These are phyloP conservation scores for Leptinotarsa undecemlineata DNA, from an alignment of 1,140 invertebrate species.

Conservation along the genomic window DNA sequence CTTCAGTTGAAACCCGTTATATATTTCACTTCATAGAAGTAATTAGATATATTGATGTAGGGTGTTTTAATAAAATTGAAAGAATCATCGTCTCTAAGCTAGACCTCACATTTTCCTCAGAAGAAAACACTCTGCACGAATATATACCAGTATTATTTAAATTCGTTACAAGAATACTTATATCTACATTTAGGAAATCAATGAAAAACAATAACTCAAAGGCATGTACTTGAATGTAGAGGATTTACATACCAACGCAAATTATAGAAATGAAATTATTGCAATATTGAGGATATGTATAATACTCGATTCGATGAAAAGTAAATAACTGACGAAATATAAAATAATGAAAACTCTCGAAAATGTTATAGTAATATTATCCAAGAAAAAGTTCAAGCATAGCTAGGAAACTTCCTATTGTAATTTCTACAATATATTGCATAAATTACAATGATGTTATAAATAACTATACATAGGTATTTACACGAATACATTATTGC, in stretches of 20 bases:
- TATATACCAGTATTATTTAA: constrained; percentile 38
- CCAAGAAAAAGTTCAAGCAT: constrained; percentile 34
- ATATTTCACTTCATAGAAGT: constrained; percentile 47
- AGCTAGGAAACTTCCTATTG: constrained; percentile 37
- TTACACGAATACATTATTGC: constrained; percentile 46
- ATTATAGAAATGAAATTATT: constrained; percentile 30
- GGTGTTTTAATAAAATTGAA: constrained; percentile 6
- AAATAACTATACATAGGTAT: constrained; percentile 56
- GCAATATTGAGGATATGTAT: constrained; percentile 39
- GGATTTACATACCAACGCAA: constrained; percentile 17
- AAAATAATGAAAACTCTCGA: background rate
- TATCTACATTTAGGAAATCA: constrained; percentile 27
- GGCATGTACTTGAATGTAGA: constrained; percentile 19
- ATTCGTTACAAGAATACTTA: constrained; percentile 51
- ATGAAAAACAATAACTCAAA: background rate
- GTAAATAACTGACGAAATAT: background rate
- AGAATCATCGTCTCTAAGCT: background rate
- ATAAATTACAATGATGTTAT: constrained; percentile 43
- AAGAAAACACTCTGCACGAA: constrained; percentile 13
- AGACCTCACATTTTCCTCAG: background rate
- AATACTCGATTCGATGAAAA: background rate
- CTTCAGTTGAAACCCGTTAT: constrained; percentile 13
- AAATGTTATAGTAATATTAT: constrained; percentile 6
- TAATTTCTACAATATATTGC: constrained; percentile 39
- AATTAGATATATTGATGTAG: constrained; percentile 26